Percentiles rank a stretch among this genome's conserved stretches.
Evolutionary conservation across 2,888 invertebrate genomes (phyloP).

Genomic region (Leptinotarsa juncta): DNA sequence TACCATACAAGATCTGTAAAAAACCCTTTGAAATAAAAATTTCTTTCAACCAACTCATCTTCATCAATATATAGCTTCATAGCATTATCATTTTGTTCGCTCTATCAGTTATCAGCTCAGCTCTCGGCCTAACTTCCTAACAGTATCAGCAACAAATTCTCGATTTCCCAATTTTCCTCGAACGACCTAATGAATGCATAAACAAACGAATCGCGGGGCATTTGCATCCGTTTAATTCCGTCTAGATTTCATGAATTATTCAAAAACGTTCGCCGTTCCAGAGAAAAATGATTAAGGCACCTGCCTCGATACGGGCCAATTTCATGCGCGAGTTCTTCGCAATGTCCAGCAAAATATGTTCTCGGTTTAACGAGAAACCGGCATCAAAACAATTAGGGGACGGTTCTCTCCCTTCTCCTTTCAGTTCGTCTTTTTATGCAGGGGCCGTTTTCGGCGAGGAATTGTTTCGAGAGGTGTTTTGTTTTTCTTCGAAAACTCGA

Average conservation of each 20-base stretch:
- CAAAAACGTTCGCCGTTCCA: slow-evolving; percentile 48
- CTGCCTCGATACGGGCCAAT: slow-evolving; percentile 18
- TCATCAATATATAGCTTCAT: too few species aligned
- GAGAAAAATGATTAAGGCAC: slow-evolving; percentile 31
- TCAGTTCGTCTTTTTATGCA: slow-evolving; percentile 4
- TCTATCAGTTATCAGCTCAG: too few species aligned
- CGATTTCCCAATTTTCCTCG: slow-evolving; percentile 33
- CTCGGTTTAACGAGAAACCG: slow-evolving; percentile 45
- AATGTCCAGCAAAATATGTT: slow-evolving; percentile 53
- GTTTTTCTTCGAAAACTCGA: slow-evolving; percentile 30
- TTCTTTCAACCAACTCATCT: too few species aligned
- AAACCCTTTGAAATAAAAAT: too few species aligned
- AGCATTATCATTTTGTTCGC: too few species aligned
- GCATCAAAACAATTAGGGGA: slow-evolving; percentile 46
- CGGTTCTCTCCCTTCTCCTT: not conserved
- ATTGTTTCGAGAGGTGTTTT: slow-evolving; percentile 32
- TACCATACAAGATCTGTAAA: too few species aligned
- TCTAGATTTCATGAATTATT: slow-evolving; percentile 60
- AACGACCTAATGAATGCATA: slow-evolving; percentile 51
- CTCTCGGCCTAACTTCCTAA: too few species aligned
- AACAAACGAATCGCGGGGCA: slow-evolving; percentile 54
- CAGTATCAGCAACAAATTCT: slow-evolving; percentile 40
- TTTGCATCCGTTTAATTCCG: slow-evolving; percentile 59
- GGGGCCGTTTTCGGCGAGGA: slow-evolving; percentile 17
- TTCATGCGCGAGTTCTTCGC: slow-evolving; percentile 24